Base-by-base conservation (phyloP, 2,888 invertebrate species). In the Dryadula phaetusa region DNA sequence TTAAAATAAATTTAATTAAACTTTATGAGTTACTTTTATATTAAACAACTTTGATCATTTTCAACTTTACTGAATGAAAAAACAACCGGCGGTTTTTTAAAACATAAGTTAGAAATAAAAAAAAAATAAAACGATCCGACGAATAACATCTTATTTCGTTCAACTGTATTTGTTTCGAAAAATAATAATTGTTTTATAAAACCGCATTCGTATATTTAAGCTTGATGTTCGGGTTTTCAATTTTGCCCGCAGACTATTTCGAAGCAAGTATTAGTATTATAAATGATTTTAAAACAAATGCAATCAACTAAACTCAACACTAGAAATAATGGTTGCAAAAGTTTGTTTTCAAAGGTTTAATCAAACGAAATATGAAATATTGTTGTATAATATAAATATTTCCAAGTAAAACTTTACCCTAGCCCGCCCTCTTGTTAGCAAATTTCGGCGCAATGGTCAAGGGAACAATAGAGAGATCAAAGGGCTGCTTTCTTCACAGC, bases 381-480 rank as follows among this genome's bases (percentile, higher is more conserved):
- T 28, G 46, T 44, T 46, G 32, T 32, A 28, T 56, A 18, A 52
- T 56, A 54, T 62, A 56, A 52, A 69, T 52, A 69, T 66, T 62
- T 62, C 49, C 37, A 14, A 20, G 32, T 25, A 25, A 66, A 60
- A 63, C 60, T 54, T 66, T 77, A 81, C 83, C 79, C 82, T 72
- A 75, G 83, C 83, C 83, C 79, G 75, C 74, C 71, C 66, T 74
- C 69, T 74, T 78, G 77, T 72, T 76, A 77, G 79, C 80, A 84
- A 84, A 85, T 87, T 86, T 84, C 73, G 78, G 74, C 76, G 75
- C 76, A 80, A 80, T 74, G 83, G 86, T 85, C 86, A 88, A 82
- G 82, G 77, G 80, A 83, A 87, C 85, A 87, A 86, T 87, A 83
- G 79, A 56, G 79, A 85, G 83, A 85, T 85, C 83, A 84, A 85